Conservation (phyloP, 2,888 invertebrate genomes). For the Orchesellides sinensis region DNA sequence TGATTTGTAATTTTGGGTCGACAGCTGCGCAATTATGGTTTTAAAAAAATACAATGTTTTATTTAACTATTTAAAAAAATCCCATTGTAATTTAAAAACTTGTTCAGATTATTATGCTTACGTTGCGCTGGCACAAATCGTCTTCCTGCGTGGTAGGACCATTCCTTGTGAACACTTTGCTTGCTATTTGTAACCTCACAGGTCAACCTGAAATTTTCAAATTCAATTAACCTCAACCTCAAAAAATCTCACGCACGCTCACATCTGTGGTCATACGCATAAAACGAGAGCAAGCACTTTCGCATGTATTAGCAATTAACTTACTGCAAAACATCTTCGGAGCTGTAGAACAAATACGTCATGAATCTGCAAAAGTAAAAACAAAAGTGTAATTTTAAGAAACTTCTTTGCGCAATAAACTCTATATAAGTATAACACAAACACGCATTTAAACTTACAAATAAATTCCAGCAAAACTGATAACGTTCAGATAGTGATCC, state of each 20-base stretch:
- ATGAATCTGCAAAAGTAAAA: slow-evolving; percentile 32
- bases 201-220: slow-evolving; percentile 30
- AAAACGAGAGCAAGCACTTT: no score
- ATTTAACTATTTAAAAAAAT: neutral
- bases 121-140: slow-evolving; percentile 49
- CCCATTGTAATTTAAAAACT: neutral
- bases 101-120: slow-evolving; percentile 2
- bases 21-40: slow-evolving; percentile 2
- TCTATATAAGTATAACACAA: neutral
- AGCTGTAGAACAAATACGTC: slow-evolving; percentile 37
- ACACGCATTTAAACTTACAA: slow-evolving; percentile 2
- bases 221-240: no score
- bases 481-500: slow-evolving; percentile 52
- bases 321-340: slow-evolving; percentile 52
- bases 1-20: slow-evolving; percentile 38
- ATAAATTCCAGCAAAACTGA: slow-evolving; percentile 54
- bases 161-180: slow-evolving; percentile 24
- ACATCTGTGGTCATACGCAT: no score
- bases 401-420: neutral
- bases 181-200: slow-evolving; percentile 53
- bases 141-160: slow-evolving; percentile 45
- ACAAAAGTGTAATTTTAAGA: neutral
- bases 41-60: neutral
- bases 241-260: no score
- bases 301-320: neutral